A percentile compares a stretch with the other conserved stretches of the same genome.
Evolutionary conservation across 2,888 invertebrate genomes (phyloP).

Genomic region (Iphiclides podalirius): DNA sequence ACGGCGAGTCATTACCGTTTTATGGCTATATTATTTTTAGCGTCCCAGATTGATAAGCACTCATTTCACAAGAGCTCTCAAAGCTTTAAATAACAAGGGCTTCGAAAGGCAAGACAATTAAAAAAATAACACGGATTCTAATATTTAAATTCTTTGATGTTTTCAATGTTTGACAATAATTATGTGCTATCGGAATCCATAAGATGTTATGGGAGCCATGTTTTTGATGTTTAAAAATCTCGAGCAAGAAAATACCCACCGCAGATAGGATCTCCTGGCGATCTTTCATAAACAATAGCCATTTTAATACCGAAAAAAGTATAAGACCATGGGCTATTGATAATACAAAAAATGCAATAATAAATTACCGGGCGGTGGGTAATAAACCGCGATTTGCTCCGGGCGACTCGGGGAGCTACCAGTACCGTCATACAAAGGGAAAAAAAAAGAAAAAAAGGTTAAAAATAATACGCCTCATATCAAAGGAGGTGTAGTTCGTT

Average conservation of each 20-base stretch:
- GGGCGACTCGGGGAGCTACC: conserved; percentile 74
- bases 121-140: conserved; percentile 19
- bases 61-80: conserved; percentile 45
- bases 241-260: conserved; percentile 38
- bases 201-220: conserved; percentile 12
- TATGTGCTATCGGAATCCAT: conserved; percentile 8
- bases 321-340: conserved; percentile 72
- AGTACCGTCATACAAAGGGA: conserved; percentile 57
- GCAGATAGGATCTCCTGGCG: conserved; percentile 62
- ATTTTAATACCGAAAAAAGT: conserved; percentile 75
- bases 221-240: conserved; percentile 39
- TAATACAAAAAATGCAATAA: conserved; percentile 79
- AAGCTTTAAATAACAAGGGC: conserved; percentile 53
- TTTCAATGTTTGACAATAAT: conserved; percentile 24
- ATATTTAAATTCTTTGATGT: conserved; percentile 38
- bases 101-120: conserved; percentile 37
- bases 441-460: conserved; percentile 43
- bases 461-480: conserved; percentile 78
- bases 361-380: conserved; percentile 75
- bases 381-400: conserved; percentile 77
- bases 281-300: conserved; percentile 79
- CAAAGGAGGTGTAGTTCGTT: conserved; percentile 77
- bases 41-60: conserved; percentile 50
- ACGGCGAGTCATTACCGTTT: conserved; percentile 41
- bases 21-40: conserved; percentile 47